phyloP scores from a whole-genome alignment of 2,888 invertebrate species.

The Heliconius ethilla region DNA sequence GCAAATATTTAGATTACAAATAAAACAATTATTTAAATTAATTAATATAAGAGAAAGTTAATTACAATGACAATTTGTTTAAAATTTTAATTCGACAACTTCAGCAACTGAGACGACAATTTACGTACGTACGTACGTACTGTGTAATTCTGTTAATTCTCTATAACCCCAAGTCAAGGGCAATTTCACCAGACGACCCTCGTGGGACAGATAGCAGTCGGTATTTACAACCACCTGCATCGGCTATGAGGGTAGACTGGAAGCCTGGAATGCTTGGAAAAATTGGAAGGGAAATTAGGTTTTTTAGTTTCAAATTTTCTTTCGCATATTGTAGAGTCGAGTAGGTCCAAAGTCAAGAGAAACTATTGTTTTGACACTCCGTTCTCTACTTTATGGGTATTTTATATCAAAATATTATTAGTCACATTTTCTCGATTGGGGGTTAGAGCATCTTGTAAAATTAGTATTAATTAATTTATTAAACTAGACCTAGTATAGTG shows the following conservation, averaged over 20 bases:
- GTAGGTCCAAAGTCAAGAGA: neutral
- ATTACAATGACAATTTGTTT: neutral
- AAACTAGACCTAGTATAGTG: too few relatives aligned
- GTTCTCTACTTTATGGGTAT: neutral
- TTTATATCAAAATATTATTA: neutral
- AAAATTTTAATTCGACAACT: neutral
- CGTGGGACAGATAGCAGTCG: slow-evolving; percentile 6
- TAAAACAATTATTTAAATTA: neutral
- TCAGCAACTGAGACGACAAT: neutral
- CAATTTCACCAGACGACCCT: slow-evolving; percentile 15
- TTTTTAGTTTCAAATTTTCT: neutral
- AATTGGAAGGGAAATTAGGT: neutral
- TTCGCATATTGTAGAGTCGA: neutral
- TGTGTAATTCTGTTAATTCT: slow-evolving; percentile 12
- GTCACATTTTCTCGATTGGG: too few relatives aligned
- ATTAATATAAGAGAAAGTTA: neutral
- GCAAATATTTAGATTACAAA: too few relatives aligned
- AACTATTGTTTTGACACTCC: neutral
- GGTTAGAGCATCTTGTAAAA: too few relatives aligned
- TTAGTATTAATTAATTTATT: too few relatives aligned
- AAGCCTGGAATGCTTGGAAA: neutral
- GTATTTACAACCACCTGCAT: slow-evolving; percentile 17
- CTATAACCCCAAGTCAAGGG: slow-evolving; percentile 12
- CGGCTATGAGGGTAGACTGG: neutral
- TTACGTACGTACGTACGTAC: neutral